Evolutionary conservation across 2,888 invertebrate genomes (phyloP).

Genomic region (Cerastoderma edule): DNA sequence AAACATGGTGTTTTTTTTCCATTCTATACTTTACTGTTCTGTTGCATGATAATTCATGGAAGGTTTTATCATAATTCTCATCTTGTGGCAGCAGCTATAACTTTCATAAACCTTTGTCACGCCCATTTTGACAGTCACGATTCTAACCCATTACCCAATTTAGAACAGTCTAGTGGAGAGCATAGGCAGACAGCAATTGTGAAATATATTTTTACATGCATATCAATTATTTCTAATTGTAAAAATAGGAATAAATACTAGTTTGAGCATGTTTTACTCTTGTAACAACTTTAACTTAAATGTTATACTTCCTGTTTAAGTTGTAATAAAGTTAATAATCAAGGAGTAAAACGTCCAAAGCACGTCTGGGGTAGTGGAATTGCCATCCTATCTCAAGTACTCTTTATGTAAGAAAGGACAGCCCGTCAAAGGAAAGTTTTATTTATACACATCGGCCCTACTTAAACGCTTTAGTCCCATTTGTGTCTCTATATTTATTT

Average conservation of each 20-base stretch:
- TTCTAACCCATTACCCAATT: too few relatives aligned
- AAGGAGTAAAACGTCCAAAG: too few relatives aligned
- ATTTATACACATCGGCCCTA: slow-evolving; percentile 59
- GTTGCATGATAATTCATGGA: slow-evolving; percentile 33
- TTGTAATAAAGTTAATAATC: slow-evolving; percentile 13
- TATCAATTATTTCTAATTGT: too few relatives aligned
- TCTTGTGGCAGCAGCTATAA: slow-evolving; percentile 35
- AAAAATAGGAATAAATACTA: too few relatives aligned
- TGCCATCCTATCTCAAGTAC: slow-evolving; percentile 18
- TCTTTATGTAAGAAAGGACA: slow-evolving; percentile 52
- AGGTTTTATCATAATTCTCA: slow-evolving; percentile 40
- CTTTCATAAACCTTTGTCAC: slow-evolving; percentile 22
- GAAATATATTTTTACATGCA: too few relatives aligned
- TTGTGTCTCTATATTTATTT: slow-evolving; percentile 65
- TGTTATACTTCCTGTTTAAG: too few relatives aligned
- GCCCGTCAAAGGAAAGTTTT: slow-evolving; percentile 56
- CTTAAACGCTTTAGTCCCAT: slow-evolving; percentile 65
- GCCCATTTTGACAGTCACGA: slow-evolving; percentile 42
- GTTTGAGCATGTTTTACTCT: too few relatives aligned
- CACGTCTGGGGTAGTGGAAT: too few relatives aligned
- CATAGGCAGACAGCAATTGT: too few relatives aligned
- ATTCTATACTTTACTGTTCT: slow-evolving; percentile 26
- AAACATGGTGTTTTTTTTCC: neutral
- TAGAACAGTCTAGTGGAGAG: slow-evolving; percentile 25
- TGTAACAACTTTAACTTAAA: too few relatives aligned